Base-by-base conservation (phyloP, 2,888 invertebrate species). In the Acrobeloides nanus region DNA sequence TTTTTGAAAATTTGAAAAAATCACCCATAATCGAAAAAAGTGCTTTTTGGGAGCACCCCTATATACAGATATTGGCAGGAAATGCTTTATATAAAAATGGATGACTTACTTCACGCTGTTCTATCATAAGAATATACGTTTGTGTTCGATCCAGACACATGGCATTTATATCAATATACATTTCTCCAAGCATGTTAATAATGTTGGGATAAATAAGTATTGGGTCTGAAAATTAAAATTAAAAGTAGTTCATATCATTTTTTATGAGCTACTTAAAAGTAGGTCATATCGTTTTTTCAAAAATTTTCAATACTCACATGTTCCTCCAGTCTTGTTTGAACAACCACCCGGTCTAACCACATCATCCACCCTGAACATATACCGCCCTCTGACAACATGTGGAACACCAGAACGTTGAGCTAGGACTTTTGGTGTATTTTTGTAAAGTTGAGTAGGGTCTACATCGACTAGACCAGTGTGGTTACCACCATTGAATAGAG, bases 181-280 rank as follows among this genome's bases (percentile, higher is more conserved):
- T 89, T 3, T 93, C 95, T 5, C 95, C 95, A 57, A 95, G 79
- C 93, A 95, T 93, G 75, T 89, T 90, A 4, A 92, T 93, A 71
- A 87, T 88, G 75, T 92, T 89, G 0, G 92, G 92, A 0, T 71
- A 70, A 49, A 73, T 66, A 32, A 73, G 43, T 62, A 73, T 65
- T 17, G 74, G 73, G 38, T 62, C 67, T 69, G 53, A 6, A 50
- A 50, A 17, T 18, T 4, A 4, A 26, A 3, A 26, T n/a, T n/a
- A n/a, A n/a, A n/a, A n/a, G n/a, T n/a, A n/a, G n/a, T n/a, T n/a
- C n/a, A n/a, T n/a, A n/a, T n/a, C n/a, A n/a, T n/a, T n/a, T n/a
- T n/a, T n/a, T n/a, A n/a, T n/a, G n/a, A n/a, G n/a, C n/a, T n/a
- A n/a, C n/a, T n/a, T n/a, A n/a, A n/a, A n/a, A n/a, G n/a, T n/a